Evolutionary conservation across 2,888 invertebrate species (phyloP).

Genomic region (Tanypteryx hageni): DNA sequence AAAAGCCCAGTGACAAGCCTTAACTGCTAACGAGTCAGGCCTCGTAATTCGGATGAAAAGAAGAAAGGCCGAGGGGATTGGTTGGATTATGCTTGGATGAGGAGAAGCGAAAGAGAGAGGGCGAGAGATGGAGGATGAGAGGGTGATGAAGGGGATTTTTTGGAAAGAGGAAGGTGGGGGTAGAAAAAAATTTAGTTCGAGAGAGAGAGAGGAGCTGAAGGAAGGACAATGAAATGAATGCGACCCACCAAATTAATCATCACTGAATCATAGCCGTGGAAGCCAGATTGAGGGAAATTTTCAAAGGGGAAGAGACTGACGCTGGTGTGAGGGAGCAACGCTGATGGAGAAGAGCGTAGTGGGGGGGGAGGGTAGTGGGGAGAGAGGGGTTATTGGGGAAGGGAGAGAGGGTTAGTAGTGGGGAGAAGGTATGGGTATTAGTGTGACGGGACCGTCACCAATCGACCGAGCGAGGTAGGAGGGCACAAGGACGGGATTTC

Average conservation of each 20-base stretch:
- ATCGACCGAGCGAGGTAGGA: background rate
- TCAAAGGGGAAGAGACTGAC: background rate
- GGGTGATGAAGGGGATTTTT: background rate
- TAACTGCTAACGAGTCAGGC: constrained; percentile 3
- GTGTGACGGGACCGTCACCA: background rate
- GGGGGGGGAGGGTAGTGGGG: background rate
- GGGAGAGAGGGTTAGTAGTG: background rate
- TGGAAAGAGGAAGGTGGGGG: background rate
- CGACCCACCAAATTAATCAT: background rate
- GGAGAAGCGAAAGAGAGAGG: background rate
- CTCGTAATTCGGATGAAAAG: background rate
- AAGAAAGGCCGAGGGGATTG: background rate
- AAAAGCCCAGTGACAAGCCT: background rate
- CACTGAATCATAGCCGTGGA: background rate
- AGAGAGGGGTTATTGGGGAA: background rate
- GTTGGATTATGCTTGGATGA: background rate
- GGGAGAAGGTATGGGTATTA: background rate
- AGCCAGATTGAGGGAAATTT: background rate
- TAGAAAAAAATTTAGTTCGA: background rate
- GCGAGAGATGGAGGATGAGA: background rate
- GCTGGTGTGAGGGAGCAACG: background rate
- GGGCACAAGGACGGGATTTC: background rate
- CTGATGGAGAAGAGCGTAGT: background rate
- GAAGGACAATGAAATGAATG: constrained; percentile 22
- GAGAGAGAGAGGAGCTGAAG: background rate